Conservation (phyloP, 2,888 invertebrate species). For the Pammene aurita region DNA sequence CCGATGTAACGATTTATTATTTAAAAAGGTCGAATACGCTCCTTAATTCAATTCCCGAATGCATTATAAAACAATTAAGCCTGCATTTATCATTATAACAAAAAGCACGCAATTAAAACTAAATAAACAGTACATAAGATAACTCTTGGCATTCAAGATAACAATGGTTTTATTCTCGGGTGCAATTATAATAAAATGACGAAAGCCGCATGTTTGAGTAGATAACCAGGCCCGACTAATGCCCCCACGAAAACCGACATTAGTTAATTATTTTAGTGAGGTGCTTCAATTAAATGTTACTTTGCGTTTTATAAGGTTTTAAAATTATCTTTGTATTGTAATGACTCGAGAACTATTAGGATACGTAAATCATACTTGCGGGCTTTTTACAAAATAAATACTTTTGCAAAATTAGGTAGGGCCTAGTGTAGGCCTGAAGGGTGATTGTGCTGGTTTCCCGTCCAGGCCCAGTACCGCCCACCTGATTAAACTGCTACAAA, state of each 20-base stretch:
- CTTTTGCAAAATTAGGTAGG: too few species aligned
- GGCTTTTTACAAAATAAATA: too few species aligned
- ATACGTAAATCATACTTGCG: too few species aligned
- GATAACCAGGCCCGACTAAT: conserved; percentile 38
- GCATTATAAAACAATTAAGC: conserved; percentile 46
- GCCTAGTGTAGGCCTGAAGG: too few species aligned
- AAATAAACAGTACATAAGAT: conserved; percentile 70
- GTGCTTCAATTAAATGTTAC: conserved; percentile 14
- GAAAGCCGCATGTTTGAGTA: conserved; percentile 28
- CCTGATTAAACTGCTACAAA: too few species aligned
- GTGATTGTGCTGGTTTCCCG: too few species aligned
- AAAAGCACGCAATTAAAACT: conserved; percentile 68
- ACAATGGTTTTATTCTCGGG: conserved; percentile 44
- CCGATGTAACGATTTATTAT: too few species aligned
- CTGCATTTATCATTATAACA: conserved; percentile 66
- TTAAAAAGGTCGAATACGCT: not conserved
- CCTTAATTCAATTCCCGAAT: conserved; percentile 44
- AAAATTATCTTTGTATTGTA: not conserved
- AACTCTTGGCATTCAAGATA: conserved; percentile 52
- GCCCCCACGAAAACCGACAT: conserved; percentile 32
- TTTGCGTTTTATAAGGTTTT: conserved; percentile 14
- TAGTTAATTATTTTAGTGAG: conserved; percentile 31
- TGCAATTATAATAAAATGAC: conserved; percentile 43
- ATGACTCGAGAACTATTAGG: not conserved
- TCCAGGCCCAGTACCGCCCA: too few species aligned